Evolutionary conservation across 2,113 vertebrate species (phyloP).

Genomic region (Ceyx margarethae): DNA sequence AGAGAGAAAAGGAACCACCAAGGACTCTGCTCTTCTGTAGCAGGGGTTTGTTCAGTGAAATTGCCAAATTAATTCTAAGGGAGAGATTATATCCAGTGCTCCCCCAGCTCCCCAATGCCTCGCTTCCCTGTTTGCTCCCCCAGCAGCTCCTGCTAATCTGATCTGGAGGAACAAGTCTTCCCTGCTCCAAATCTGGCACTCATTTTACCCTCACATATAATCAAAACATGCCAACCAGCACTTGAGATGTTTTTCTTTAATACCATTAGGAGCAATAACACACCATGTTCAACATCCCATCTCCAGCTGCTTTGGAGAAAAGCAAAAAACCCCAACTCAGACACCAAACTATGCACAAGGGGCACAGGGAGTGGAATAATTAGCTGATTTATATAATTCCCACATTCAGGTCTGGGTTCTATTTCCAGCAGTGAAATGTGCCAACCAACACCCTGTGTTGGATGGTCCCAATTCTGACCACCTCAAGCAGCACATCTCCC

Average conservation of each 20-base stretch:
- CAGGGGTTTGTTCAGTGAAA: background rate
- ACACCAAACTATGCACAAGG: background rate
- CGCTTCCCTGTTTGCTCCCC: background rate
- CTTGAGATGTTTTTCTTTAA: conserved; percentile 59
- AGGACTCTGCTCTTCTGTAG: conserved; percentile 10
- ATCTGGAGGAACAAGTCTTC: conserved; percentile 5
- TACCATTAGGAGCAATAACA: conserved; percentile 62
- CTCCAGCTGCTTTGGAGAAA: conserved; percentile 62
- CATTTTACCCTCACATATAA: conserved; percentile 40
- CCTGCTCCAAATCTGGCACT: conserved; percentile 36
- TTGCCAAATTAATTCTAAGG: conserved; percentile 13
- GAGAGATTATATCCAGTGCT: background rate
- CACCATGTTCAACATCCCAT: conserved; percentile 52
- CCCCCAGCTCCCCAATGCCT: accelerated
- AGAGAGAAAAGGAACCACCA: conserved; percentile 8
- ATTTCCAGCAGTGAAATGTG: background rate
- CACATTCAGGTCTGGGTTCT: background rate
- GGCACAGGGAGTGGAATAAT: background rate
- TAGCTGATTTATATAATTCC: conserved; percentile 20
- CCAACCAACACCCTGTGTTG: background rate
- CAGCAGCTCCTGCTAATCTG: conserved; percentile 5
- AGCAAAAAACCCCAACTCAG: conserved; percentile 34
- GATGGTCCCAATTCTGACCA: background rate
- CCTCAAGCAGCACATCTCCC: background rate
- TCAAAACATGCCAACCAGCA: conserved; percentile 45